Evolutionary conservation across 2,888 invertebrate genomes (phyloP).

Genomic region (Spisula solida): DNA sequence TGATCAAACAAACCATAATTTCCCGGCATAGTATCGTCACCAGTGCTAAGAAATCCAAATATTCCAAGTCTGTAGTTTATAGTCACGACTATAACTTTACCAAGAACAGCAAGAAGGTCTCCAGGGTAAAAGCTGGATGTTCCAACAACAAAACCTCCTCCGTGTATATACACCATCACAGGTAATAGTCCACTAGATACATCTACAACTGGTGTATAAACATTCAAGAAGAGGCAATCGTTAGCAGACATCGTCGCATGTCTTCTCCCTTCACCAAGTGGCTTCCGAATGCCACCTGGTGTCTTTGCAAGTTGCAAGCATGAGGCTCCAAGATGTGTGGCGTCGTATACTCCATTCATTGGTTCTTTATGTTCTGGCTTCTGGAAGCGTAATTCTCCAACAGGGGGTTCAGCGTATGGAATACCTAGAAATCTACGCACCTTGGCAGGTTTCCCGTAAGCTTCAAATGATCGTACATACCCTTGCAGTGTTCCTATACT

Average conservation of each 20-base stretch:
- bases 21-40: conserved; percentile 92
- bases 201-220: conserved; percentile 93
- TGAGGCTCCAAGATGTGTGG: conserved; percentile 23
- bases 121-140: conserved; percentile 92
- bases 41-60: conserved; percentile 97
- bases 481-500: conserved; percentile 18
- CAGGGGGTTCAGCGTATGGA: conserved; percentile 52
- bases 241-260: conserved; percentile 88
- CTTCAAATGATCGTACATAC: conserved; percentile 15
- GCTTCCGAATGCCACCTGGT: conserved; percentile 85
- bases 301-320: conserved; percentile 42
- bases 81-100: conserved; percentile 97
- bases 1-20: conserved; percentile 98
- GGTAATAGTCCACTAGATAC: conserved; percentile 88
- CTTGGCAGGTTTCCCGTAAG: conserved; percentile 7
- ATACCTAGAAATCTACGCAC: conserved; percentile 37
- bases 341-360: conserved; percentile 40
- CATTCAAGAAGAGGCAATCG: conserved; percentile 97
- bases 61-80: conserved; percentile 97
- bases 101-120: conserved; percentile 93
- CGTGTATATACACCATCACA: conserved; percentile 96
- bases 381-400: conserved; percentile 40
- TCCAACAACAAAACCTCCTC: conserved; percentile 97
- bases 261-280: not conserved
- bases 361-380: conserved; percentile 39